A percentile compares a stretch with the other conserved stretches of the same genome.
Evolutionary conservation across 2,113 vertebrate genomes (phyloP).

Genomic region (Barbus barbus): DNA sequence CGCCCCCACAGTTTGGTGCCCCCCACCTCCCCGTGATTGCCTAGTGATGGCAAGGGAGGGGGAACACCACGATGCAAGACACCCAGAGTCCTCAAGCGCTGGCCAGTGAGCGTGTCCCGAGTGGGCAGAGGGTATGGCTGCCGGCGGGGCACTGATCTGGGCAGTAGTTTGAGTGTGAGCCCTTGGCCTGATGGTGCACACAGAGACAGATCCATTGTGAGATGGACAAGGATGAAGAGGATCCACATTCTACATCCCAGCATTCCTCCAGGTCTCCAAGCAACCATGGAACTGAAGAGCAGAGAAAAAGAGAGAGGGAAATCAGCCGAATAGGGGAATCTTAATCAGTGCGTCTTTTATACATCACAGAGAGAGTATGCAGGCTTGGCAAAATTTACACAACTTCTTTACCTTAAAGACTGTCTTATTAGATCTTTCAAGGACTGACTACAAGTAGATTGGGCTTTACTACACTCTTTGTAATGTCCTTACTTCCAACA

Average conservation of each 20-base stretch:
- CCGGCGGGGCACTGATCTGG: conserved; percentile 66
- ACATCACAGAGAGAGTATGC: conserved; percentile 15
- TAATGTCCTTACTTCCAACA: conserved; percentile 47
- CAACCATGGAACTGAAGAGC: conserved; percentile 71
- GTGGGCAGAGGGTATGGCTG: conserved; percentile 66
- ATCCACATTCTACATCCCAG: conserved; percentile 78
- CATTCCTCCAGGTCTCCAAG: conserved; percentile 68
- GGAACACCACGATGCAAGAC: conserved; percentile 66
- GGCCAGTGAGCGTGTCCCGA: conserved; percentile 70
- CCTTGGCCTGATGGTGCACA: conserved; percentile 73
- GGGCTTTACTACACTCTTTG: background rate
- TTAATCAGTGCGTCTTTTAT: conserved; percentile 11
- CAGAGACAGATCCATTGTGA: conserved; percentile 77
- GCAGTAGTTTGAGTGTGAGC: conserved; percentile 67
- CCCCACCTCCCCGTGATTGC: conserved; percentile 56
- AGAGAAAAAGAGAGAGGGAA: conserved; percentile 46
- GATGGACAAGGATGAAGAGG: conserved; percentile 77
- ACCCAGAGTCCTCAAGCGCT: conserved; percentile 74
- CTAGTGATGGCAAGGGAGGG: conserved; percentile 61
- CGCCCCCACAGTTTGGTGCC: conserved; percentile 59
- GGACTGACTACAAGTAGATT: conserved; percentile 18
- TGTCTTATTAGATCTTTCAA: background rate
- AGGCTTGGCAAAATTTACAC: conserved; percentile 26
- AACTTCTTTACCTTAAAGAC: conserved; percentile 4
- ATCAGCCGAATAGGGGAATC: conserved; percentile 29